phyloP scores from a whole-genome alignment of 2,113 vertebrate genomes.

The Neolamprologus hecqui region DNA sequence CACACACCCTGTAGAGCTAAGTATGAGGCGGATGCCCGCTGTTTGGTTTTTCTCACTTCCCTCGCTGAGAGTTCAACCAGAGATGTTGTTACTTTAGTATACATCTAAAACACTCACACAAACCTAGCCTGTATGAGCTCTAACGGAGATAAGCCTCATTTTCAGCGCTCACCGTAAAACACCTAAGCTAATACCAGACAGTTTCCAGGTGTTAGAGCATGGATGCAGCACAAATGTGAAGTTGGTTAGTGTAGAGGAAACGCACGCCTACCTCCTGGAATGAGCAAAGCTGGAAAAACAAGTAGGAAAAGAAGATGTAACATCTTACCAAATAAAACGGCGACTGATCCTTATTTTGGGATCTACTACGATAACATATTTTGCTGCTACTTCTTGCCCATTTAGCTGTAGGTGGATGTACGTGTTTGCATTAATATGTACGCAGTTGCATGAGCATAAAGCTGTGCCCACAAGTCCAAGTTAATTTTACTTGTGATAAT shows the following conservation, averaged over 20 bases:
- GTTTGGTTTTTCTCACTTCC: conserved; percentile 61
- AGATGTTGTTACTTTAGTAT: conserved; percentile 39
- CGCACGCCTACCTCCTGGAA: neutral
- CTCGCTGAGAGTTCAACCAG: conserved; percentile 51
- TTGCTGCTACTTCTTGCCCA: neutral
- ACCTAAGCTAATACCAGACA: neutral
- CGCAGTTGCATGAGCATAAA: neutral
- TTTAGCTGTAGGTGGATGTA: neutral
- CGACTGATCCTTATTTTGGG: neutral
- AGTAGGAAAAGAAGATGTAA: neutral
- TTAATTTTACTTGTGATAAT: conserved; percentile 35
- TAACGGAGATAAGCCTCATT: neutral
- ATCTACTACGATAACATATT: neutral
- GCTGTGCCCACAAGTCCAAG: conserved; percentile 5
- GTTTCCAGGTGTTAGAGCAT: neutral
- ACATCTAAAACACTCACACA: conserved; percentile 15
- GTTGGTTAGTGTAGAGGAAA: neutral
- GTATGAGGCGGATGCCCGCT: conserved; percentile 53
- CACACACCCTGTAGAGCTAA: conserved; percentile 43
- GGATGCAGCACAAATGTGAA: neutral
- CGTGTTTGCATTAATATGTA: neutral
- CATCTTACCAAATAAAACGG: neutral
- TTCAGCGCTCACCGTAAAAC: neutral
- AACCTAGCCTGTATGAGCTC: neutral
- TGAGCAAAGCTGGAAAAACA: neutral